Evolutionary conservation across 2,113 vertebrate genomes (phyloP), one percentile per base, ranked within the genome.

Genomic region (Odontesthes bonariensis): DNA sequence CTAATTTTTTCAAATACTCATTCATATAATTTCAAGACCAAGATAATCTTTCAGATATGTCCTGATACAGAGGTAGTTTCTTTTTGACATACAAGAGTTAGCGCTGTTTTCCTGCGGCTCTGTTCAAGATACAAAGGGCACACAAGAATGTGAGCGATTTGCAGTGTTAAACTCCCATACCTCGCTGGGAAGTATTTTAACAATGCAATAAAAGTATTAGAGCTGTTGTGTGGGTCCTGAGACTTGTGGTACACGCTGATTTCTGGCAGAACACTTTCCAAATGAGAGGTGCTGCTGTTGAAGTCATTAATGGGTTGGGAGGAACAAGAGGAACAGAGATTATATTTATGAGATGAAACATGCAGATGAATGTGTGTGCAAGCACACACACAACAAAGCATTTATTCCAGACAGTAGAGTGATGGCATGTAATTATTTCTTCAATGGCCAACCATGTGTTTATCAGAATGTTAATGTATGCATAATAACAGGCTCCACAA

Each of bases 381-480:
- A 49, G 68, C 58, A 60, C 68, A 67, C 73, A 74, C 69, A 80
- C 79, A 86, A 78, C 62, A 73, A 78, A 83, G 65, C 57, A 6
- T 74, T 82, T 74, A 93, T 94, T 94, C 94, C 93, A 95, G 93
- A 93, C 94, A 92, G 94, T 86, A 92, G 91, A 95, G 92, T 94
- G 96, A 96, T 96, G 97, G 95, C 95, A 95, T 97, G 96, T 96
- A 97, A 99, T 98, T 98, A 98, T 96, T 96, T 96, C 95, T 94
- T 95, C 95, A 95, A 94, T 93, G 94, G 94, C 75, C 94, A 85
- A 94, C 95, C 91, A 94, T 96, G 96, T 96, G 96, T 98, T 97
- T 98, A 97, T 97, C 96, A 95, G 96, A 98, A 99, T 98, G 97
- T 97, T 98, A 98, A 98, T 98, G 97, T 95, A 95, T 93, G 95